Evolutionary conservation across 2,113 vertebrate genomes (phyloP), one percentile per base, ranked within the genome.

Genomic region (Potamarius usumacintae): DNA sequence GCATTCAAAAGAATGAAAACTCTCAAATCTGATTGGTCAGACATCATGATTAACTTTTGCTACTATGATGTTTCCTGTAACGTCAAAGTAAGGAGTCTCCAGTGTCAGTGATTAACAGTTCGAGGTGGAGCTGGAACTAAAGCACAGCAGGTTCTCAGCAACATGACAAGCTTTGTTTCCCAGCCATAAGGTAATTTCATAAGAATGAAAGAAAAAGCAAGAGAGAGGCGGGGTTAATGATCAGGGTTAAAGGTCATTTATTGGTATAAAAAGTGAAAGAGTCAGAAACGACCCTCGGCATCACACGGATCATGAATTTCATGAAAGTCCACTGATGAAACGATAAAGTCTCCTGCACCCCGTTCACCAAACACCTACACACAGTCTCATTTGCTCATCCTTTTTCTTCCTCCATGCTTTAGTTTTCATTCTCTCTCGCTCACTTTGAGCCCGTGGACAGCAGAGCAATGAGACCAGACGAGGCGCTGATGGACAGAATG

Each of bases 371-470:
- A 30, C 27, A 30, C 76, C 7, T 50, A 0, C 74, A 53, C 77
- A 30, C 18, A 53, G 67, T 78, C 80, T 57, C 22, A 55, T 25
- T 74, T 86, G 78, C 69, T 76, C n/a, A 65, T 55, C 48, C 55
- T 27, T 79, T 30, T 11, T 57, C 72, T 77, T 50, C 25, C 58
- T 48, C 5, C 9, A 62, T 48, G 55, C 6, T 62, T 62, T 17
- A 27, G 12, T 7, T 77, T 52, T 34, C 85, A 55, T 34, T 84
- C n/a, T 60, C 57, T 11, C 18, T 58, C 30, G 4, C 91, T 96
- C 96, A 99, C 90, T 99, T 99, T 88, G 98, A 99, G 87, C 98
- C 98, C 0, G 98, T 99, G 15, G 98, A 99, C 2, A 99, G 95
- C 92, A 99, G 94, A 89, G 98, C 98, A 50, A 99, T 99, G 91